These are phyloP conservation scores for Polydrusus cervinus DNA, from an alignment of 2,888 invertebrate genomes.

Conservation along the genomic window DNA sequence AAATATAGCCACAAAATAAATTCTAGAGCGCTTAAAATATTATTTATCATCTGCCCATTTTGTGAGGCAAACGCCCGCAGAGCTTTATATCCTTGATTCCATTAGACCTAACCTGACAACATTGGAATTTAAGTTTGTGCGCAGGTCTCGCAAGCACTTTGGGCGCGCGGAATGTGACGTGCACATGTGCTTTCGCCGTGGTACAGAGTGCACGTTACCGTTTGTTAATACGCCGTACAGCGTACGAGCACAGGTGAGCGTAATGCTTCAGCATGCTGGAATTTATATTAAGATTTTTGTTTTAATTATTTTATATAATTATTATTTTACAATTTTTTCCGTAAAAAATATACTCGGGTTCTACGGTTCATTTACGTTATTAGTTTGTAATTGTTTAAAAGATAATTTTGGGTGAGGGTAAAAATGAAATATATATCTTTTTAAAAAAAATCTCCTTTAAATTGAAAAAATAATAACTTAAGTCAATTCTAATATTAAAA, in stretches of 20 bases:
- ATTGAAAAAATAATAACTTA: no score
- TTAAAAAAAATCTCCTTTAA: no score
- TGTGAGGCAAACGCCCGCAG: conserved; percentile 35
- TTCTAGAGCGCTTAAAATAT: background rate
- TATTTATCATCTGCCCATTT: conserved; percentile 17
- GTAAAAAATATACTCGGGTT: no score
- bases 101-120: conserved; percentile 44
- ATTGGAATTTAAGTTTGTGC: conserved; percentile 40
- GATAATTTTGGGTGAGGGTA: no score
- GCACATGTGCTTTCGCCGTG: conserved; percentile 53
- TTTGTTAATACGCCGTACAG: conserved; percentile 17
- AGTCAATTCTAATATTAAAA: no score
- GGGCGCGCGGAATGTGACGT: conserved; percentile 46
- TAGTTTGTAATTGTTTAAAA: background rate
- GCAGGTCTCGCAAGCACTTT: conserved; percentile 43
- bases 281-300: conserved; percentile 8
- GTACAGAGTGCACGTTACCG: conserved; percentile 40
- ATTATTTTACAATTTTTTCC: background rate
- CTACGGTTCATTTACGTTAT: no score
- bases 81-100: conserved; percentile 38
- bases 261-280: conserved; percentile 11
- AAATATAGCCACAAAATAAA: background rate
- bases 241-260: conserved; percentile 46
- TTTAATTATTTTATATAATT: background rate
- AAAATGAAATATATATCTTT: no score